Percentiles rank a stretch among this genome's conserved stretches.
Conservation (phyloP, 2,113 vertebrate species). For the Platysternon megacephalum region DNA sequence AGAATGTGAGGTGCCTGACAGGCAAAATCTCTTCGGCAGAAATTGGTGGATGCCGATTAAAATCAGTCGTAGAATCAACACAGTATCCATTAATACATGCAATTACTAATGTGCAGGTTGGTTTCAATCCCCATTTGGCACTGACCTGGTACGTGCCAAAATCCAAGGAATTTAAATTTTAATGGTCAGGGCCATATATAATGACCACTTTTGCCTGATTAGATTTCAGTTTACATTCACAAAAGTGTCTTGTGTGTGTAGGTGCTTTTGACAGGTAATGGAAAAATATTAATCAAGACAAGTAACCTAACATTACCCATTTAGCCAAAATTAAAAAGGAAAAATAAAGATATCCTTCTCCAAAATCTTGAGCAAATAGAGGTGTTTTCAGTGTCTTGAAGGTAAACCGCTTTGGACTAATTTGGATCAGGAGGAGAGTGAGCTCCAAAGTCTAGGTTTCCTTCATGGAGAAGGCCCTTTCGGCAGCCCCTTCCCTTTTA, state of each 20-base stretch:
- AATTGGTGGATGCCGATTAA: not conserved
- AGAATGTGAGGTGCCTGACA: not conserved
- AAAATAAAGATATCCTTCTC: no score
- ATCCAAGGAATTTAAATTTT: not conserved
- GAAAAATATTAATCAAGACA: not conserved
- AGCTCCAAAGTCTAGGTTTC: not conserved
- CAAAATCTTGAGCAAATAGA: not conserved
- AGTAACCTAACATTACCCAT: not conserved
- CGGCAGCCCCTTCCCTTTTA: not conserved
- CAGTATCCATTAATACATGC: not conserved
- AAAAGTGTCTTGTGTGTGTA: not conserved
- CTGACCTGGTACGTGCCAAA: not conserved
- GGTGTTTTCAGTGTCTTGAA: not conserved
- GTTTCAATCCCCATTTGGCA: not conserved
- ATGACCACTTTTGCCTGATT: not conserved
- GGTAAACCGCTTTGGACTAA: not conserved
- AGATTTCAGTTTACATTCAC: no score
- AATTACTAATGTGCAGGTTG: not conserved
- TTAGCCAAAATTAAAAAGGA: no score
- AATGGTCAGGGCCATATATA: not conserved
- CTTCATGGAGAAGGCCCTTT: not conserved
- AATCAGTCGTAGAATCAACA: not conserved
- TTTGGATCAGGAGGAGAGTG: not conserved
- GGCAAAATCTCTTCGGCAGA: not conserved
- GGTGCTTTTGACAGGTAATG: not conserved